These are phyloP conservation scores for Rutilus rutilus DNA, from an alignment of 2,113 vertebrate species.

Conservation along the genomic window DNA sequence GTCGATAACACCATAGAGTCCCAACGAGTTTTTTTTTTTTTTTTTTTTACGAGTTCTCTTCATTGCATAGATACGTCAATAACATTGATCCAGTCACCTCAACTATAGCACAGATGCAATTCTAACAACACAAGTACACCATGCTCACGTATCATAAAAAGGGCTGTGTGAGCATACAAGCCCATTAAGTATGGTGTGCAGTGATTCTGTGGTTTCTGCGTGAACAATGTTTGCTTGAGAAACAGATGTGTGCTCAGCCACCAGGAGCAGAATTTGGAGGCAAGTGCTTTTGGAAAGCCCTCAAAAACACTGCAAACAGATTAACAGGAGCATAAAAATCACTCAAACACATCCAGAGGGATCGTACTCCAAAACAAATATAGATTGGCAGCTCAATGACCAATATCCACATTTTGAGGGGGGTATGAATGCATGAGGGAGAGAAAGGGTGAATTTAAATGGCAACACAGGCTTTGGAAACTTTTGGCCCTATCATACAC, in stretches of 20 bases:
- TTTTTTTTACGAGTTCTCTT: slow-evolving; percentile 68
- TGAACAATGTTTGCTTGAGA: slow-evolving; percentile 71
- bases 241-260: slow-evolving; percentile 76
- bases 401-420: slow-evolving; percentile 53
- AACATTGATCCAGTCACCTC: slow-evolving; percentile 68
- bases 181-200: slow-evolving; percentile 50
- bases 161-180: slow-evolving; percentile 25
- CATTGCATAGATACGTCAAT: slow-evolving; percentile 66
- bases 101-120: slow-evolving; percentile 54
- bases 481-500: background rate
- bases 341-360: slow-evolving; percentile 57
- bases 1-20: slow-evolving; percentile 65
- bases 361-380: slow-evolving; percentile 63
- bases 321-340: slow-evolving; percentile 64
- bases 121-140: slow-evolving; percentile 21
- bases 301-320: slow-evolving; percentile 73
- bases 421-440: slow-evolving; percentile 57
- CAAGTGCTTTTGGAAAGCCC: slow-evolving; percentile 67
- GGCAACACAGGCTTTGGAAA: background rate
- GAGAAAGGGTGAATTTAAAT: slow-evolving; percentile 33
- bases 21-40: slow-evolving; percentile 58
- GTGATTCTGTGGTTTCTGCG: slow-evolving; percentile 63
- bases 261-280: slow-evolving; percentile 70
- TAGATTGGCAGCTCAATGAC: slow-evolving; percentile 63
- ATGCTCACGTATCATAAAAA: slow-evolving; percentile 50